Evolutionary conservation across 2,888 invertebrate species (phyloP).

Genomic region (Dryobotodes eremita): DNA sequence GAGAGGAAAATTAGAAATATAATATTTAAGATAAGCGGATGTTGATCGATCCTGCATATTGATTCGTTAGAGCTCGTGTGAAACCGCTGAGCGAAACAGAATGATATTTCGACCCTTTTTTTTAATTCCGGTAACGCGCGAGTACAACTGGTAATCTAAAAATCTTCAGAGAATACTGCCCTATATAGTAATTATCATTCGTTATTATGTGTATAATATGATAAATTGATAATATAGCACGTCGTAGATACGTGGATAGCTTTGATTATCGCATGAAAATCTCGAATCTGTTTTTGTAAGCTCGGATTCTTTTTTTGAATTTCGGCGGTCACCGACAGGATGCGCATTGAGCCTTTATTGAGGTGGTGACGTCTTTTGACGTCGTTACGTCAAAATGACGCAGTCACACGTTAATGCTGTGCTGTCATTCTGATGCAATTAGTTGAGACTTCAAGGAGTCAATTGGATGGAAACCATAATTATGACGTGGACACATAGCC

Average conservation of each 20-base stretch:
- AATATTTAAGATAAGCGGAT: conserved; percentile 28
- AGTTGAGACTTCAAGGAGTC: conserved; percentile 13
- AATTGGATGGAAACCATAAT: conserved; percentile 26
- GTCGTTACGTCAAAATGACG: conserved; percentile 16
- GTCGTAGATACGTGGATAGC: conserved; percentile 18
- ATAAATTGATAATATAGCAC: conserved; percentile 19
- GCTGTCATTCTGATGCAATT: conserved; percentile 22
- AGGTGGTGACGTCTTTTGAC: conserved; percentile 40
- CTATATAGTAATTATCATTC: conserved; percentile 22
- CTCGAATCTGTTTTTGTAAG: conserved; percentile 39
- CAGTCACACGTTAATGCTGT: conserved; percentile 26
- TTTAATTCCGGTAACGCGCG: conserved; percentile 27
- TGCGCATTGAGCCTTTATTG: conserved; percentile 37
- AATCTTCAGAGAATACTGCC: conserved; percentile 33
- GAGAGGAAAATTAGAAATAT: conserved; percentile 29
- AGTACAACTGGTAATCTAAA: conserved; percentile 2
- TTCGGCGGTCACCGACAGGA: not conserved
- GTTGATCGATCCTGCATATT: conserved; percentile 38
- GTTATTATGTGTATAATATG: conserved; percentile 22
- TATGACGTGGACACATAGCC: conserved; percentile 38
- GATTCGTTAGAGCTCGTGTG: conserved; percentile 25
- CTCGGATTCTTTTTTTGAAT: conserved; percentile 23
- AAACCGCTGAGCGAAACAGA: conserved; percentile 10
- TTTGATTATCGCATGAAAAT: conserved; percentile 36
- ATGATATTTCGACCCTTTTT: conserved; percentile 29